phyloP scores from a whole-genome alignment of 1,140 invertebrate genomes.

The Aphelenchoides avenae region DNA sequence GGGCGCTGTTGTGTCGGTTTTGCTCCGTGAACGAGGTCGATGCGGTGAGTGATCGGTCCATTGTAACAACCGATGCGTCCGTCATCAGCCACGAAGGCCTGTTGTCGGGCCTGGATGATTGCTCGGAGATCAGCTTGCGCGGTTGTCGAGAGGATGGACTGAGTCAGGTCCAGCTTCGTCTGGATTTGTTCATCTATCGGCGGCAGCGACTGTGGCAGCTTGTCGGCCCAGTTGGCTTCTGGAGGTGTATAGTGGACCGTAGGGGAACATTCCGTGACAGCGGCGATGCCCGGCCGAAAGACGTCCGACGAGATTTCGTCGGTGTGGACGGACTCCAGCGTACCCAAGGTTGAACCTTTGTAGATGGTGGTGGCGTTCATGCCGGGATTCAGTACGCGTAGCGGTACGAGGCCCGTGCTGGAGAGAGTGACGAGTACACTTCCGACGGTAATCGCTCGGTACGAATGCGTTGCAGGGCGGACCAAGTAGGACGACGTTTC shows the following conservation, averaged over 20 bases:
- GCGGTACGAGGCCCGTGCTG: background rate
- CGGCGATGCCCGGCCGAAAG: no score
- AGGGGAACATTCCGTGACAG: background rate
- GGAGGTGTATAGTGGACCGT: conserved; percentile 4
- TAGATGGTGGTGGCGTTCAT: conserved; percentile 1
- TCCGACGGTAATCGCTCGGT: conserved; percentile 2
- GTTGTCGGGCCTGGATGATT: background rate
- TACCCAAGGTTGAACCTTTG: background rate
- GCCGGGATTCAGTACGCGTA: conserved; percentile 16
- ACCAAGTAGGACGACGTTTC: no score
- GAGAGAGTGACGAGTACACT: background rate
- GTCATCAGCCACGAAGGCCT: conserved; percentile 2
- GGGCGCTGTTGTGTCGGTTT: conserved; percentile 5
- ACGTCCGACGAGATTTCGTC: background rate
- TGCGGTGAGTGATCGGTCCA: conserved; percentile 9
- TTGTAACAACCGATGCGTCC: conserved; percentile 24
- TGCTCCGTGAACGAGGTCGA: background rate
- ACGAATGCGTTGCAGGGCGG: no score
- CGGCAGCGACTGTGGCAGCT: conserved; percentile 2
- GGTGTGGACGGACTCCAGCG: conserved; percentile 4
- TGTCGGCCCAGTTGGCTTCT: conserved; percentile 3
- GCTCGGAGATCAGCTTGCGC: background rate
- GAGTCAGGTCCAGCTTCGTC: background rate
- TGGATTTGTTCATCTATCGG: background rate
- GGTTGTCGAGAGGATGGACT: background rate